Base-by-base conservation (phyloP, 2,113 vertebrate genomes). In the Saguinus midas region DNA sequence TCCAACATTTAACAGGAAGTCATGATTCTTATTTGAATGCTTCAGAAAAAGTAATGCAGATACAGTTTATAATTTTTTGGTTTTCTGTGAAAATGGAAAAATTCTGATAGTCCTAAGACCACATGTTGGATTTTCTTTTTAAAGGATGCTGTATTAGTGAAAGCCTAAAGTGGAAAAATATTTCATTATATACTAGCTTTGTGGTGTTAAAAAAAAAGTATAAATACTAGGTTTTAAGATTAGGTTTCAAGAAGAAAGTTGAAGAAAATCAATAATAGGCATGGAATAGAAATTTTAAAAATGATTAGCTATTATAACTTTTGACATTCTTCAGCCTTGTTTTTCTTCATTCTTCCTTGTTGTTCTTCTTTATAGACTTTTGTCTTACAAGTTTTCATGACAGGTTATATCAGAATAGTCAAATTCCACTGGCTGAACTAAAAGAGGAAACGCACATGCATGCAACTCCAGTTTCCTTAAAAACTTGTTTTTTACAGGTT, bases 51-150 rank as follows among this genome's bases (percentile, higher is more conserved):
- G 32, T 50, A 16, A 29, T 50, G n/a, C 27, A 91, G 45, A 52
- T 52, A 61, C 6, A 57, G 45, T n/a, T 64, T 81, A 37, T 11
- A 57, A 48, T 68, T 52, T 52, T 87, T 90, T 80, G 21, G 43
- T 57, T 87, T 13, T 68, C 32, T 66, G 1, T 70, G 35, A 61
- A 88, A 72, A 72, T 5, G 13, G 17, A 8, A 40, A 66, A 48
- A 27, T 78, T 92, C 76, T 25, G 57, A 35, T 91, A 37, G 35
- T 87, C 35, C 27, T 35, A 87, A 83, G 40, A 17, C 66, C 20
- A 43, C 4, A 2, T 40, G 10, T 72, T 85, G 27, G 10, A 57
- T 81, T 93, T 93, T 92, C 12, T 96, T 94, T 97, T 92, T 80
- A 87, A 87, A 79, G 57, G 20, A 82, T 94, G 10, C 18, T 94